Base-by-base conservation (phyloP, 2,888 invertebrate genomes). In the Drosophila setosimentum region DNA sequence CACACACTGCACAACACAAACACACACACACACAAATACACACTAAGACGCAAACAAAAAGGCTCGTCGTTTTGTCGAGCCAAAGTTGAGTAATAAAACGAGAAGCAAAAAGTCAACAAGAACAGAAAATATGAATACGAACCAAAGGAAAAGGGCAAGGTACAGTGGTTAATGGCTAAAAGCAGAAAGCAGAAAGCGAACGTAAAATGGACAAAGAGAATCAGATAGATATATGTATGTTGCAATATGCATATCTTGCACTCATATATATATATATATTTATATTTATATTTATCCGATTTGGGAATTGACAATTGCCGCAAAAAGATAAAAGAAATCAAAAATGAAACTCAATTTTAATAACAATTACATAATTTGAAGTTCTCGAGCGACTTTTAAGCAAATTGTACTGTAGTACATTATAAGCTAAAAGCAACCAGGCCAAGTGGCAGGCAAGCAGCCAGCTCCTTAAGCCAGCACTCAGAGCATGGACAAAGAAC, bases 11-110 rank as follows among this genome's bases (percentile, higher is more conserved):
- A 45, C 45, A 24, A 33, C 60, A 49, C 53, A 54, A 62, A 60
- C 57, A 29, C 60, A 48, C 50, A 58, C 58, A 54, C 42, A 49
- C 51, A 18, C 48, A 32, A 5, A 10, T 8, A 40, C n/a, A n/a
- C 16, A 45, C 3, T 21, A 16, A 3, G 45, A 10, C 48, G 35
- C 48, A 67, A 69, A 73, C 62, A 73, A 72, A 78, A 76, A 57
- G 68, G 59, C 78, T 67, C 67, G 66, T 62, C 53, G 67, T 6
- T 57, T 30, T 27, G 29, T 40, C 37, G 49, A 65, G 58, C 45
- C 69, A 49, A 68, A 73, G 87, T 76, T 84, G 68, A 69, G 82
- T 73, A 71, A 85, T 83, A 85, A 85, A 81, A 74, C 49, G 74
- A n/a, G 51, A 62, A 51, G 60, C 48, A 62, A 57, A 45, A 68